A percentile compares a stretch with the other conserved stretches of the same genome.
These are phyloP conservation scores for Cheilosia soror DNA, from an alignment of 2,888 invertebrate genomes.

Conservation along the genomic window DNA sequence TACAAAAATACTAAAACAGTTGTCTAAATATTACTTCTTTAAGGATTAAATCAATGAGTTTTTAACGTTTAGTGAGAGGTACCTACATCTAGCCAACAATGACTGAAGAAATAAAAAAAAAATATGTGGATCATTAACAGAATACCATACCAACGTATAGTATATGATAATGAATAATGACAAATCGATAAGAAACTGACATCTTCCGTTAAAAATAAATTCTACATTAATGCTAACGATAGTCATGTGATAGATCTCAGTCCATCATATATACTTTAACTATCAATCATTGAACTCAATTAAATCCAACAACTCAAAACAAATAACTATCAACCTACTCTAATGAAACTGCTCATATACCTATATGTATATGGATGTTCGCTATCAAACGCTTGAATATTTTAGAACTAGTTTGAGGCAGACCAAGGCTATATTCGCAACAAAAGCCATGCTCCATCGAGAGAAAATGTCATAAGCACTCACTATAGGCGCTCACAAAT, in stretches of 20 bases:
- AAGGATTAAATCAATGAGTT: no score
- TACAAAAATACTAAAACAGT: no score
- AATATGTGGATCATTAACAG: no score
- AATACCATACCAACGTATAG: no score
- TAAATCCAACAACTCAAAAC: conserved; percentile 21
- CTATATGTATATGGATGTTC: neutral
- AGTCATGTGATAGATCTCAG: conserved; percentile 22
- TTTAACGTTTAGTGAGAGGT: no score
- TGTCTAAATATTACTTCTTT: no score
- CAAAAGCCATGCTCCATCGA: conserved; percentile 27
- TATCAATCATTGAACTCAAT: conserved; percentile 43
- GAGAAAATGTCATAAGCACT: conserved; percentile 35
- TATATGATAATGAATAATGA: neutral
- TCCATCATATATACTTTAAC: conserved; percentile 4
- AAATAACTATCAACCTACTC: neutral
- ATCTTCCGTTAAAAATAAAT: conserved; percentile 1
- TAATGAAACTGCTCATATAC: neutral
- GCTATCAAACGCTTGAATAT: conserved; percentile 7
- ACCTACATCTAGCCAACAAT: no score
- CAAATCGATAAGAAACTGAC: conserved; percentile 1
- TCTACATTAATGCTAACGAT: neutral
- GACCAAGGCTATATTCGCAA: conserved; percentile 19
- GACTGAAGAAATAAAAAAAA: no score
- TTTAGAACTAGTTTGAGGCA: conserved; percentile 41
- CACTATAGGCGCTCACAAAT: conserved; percentile 8